Evolutionary conservation across 1,140 invertebrate species (phyloP).

Genomic region (Drosophila santomea): DNA sequence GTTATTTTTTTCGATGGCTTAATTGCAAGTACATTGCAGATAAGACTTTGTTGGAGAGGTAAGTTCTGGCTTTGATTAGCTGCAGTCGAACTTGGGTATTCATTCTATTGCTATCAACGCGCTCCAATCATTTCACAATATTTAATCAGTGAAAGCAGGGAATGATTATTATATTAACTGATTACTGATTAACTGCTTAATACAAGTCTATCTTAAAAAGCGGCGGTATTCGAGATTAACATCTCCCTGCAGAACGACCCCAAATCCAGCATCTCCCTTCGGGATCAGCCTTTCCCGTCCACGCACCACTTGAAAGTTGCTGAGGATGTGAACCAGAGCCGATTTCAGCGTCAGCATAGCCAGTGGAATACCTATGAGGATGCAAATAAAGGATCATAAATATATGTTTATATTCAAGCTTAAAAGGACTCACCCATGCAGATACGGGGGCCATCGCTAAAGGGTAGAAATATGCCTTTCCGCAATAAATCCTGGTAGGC

Average conservation of each 20-base stretch:
- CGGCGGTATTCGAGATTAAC: constrained; percentile 59
- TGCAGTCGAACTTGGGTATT: neutral
- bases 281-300: constrained; percentile 17
- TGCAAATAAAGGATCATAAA: neutral
- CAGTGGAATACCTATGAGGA: constrained; percentile 43
- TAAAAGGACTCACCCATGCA: constrained; percentile 63
- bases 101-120: neutral
- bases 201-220: constrained; percentile 31
- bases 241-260: constrained; percentile 60
- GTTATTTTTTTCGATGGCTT: constrained; percentile 8
- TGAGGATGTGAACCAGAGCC: constrained; percentile 56
- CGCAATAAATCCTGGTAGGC: constrained; percentile 53
- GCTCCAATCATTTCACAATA: too few species aligned
- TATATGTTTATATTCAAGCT: neutral
- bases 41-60: constrained; percentile 8
- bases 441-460: constrained; percentile 78
- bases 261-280: constrained; percentile 60
- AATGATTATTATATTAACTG: too few species aligned
- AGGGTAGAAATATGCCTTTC: constrained; percentile 67
- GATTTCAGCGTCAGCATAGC: constrained; percentile 62
- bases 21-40: constrained; percentile 1
- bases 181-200: too few species aligned
- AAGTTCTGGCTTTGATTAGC: constrained; percentile 6
- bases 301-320: constrained; percentile 57
- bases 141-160: too few species aligned